Conservation (phyloP, 2,113 vertebrate species). For the Vimba vimba region DNA sequence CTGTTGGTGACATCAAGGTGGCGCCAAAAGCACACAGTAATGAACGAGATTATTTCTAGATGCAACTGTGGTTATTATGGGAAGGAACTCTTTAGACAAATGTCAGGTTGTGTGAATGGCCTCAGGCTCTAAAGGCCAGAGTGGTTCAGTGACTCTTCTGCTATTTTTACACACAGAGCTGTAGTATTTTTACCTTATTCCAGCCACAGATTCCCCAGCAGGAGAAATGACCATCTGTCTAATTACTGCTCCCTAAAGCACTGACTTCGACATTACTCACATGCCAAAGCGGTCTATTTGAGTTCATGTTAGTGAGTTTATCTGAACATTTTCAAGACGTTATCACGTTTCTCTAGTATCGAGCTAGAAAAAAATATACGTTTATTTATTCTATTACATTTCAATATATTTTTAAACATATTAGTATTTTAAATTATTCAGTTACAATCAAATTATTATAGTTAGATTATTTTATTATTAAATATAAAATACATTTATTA, state of each 20-base stretch:
- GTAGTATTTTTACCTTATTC: slow-evolving; percentile 15
- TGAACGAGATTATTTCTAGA: neutral
- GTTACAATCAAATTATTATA: neutral
- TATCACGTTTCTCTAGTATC: neutral
- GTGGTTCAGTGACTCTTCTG: slow-evolving; percentile 19
- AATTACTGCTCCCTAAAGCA: neutral
- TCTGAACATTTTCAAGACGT: neutral
- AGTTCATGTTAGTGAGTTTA: neutral
- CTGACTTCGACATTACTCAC: neutral
- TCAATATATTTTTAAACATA: neutral
- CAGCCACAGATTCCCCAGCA: neutral
- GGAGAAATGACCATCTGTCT: neutral
- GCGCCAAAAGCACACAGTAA: neutral
- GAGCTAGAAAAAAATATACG: neutral
- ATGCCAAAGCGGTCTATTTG: neutral
- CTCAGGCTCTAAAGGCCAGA: slow-evolving; percentile 37
- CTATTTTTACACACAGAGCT: slow-evolving; percentile 13
- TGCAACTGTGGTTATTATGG: neutral
- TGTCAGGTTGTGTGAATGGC: slow-evolving; percentile 62
- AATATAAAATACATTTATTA: neutral
- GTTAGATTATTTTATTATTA: too few species aligned
- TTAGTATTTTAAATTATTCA: neutral
- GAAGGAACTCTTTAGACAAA: neutral
- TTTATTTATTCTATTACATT: neutral
- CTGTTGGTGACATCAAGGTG: neutral